Percentiles rank a stretch among this genome's conserved stretches.
These are phyloP conservation scores for Gopherus flavomarginatus DNA, from an alignment of 2,113 vertebrate species.

Conservation along the genomic window DNA sequence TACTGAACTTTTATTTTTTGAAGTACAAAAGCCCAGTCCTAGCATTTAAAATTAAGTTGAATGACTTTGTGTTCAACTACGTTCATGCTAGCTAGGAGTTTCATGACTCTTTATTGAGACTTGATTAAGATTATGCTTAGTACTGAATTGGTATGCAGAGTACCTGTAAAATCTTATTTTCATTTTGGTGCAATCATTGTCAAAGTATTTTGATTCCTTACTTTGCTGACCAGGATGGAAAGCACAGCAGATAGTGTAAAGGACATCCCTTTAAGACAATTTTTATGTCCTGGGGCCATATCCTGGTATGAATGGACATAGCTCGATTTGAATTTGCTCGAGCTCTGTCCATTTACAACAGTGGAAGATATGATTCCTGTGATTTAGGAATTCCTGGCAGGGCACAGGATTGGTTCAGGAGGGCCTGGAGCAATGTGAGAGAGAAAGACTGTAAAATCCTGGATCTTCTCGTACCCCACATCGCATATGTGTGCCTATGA, in stretches of 20 bases:
- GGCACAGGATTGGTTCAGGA: background rate
- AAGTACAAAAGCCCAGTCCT: slow-evolving; percentile 49
- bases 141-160: slow-evolving; percentile 4
- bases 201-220: slow-evolving; percentile 60
- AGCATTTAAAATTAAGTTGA: slow-evolving; percentile 65
- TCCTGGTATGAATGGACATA: background rate
- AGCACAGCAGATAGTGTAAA: slow-evolving; percentile 33
- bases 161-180: slow-evolving; percentile 56
- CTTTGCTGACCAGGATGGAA: slow-evolving; percentile 28
- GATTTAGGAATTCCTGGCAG: background rate
- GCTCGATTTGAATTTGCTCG: background rate
- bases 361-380: background rate
- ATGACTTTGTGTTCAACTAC: slow-evolving; percentile 53
- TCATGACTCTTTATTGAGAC: slow-evolving; percentile 48
- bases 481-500: background rate
- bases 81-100: slow-evolving; percentile 44
- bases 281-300: background rate
- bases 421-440: background rate
- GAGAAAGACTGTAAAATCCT: background rate
- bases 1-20: slow-evolving; percentile 52
- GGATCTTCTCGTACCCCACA: background rate
- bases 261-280: background rate
- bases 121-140: slow-evolving; percentile 66
- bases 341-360: background rate
- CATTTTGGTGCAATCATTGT: slow-evolving; percentile 43